A percentile compares a stretch with the other conserved stretches of the same genome.
Evolutionary conservation across 92 coral and sea anemone genomes (phyloP).

Genomic region (Parazoanthus swiftii): DNA sequence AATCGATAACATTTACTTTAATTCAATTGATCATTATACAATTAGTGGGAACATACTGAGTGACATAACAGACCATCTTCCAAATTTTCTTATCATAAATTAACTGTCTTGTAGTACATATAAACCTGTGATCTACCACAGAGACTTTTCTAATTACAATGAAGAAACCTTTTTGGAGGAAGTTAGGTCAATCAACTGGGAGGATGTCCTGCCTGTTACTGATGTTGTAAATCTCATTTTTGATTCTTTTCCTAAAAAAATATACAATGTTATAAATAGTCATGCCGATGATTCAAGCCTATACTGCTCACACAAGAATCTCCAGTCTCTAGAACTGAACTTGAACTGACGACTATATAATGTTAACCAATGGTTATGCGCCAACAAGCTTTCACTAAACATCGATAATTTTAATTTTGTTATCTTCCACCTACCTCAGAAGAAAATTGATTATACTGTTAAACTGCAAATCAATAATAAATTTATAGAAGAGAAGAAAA

Average conservation of each 20-base stretch:
- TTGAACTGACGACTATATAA: too few species aligned
- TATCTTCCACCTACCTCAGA: too few species aligned
- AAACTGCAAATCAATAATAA: too few species aligned
- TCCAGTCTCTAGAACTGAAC: too few species aligned
- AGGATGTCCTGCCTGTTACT: constrained; percentile 32
- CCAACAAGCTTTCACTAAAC: too few species aligned
- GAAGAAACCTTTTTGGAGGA: constrained; percentile 29
- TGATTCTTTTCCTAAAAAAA: not conserved
- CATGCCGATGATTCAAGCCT: not conserved
- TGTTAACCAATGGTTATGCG: too few species aligned
- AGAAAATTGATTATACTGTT: too few species aligned
- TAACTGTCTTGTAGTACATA: not conserved
- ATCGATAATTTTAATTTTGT: too few species aligned
- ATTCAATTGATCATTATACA: constrained; percentile 25
- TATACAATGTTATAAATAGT: not conserved
- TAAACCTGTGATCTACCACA: constrained; percentile 12
- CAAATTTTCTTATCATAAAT: too few species aligned
- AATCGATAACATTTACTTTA: constrained; percentile 30
- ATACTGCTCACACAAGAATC: too few species aligned
- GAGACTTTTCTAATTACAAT: constrained; percentile 42
- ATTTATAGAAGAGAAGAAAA: too few species aligned
- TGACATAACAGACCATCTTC: too few species aligned
- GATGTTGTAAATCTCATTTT: constrained; percentile 42
- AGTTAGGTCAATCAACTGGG: constrained; percentile 36
- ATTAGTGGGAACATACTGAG: not conserved